These are phyloP conservation scores for Drosophila kokeensis DNA, from an alignment of 2,888 invertebrate species.

Conservation along the genomic window DNA sequence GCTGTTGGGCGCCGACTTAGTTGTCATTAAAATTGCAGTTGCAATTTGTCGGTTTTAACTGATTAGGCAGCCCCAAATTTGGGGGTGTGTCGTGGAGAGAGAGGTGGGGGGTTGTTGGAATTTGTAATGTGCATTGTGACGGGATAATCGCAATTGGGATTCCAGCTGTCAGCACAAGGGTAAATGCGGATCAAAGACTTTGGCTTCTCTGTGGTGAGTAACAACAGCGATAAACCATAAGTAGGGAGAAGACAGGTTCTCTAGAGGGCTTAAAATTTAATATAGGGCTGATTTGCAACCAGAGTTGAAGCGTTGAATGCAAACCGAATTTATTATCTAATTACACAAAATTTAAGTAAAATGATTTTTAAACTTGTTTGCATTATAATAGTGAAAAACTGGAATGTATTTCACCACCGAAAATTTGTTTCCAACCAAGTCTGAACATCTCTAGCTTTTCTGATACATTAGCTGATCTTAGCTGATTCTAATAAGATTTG, in stretches of 20 bases:
- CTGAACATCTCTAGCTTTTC: background rate
- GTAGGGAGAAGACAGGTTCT: background rate
- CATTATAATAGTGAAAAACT: background rate
- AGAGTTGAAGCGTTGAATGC: background rate
- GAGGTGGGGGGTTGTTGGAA: background rate
- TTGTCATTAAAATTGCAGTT: slow-evolving; percentile 68
- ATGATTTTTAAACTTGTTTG: background rate
- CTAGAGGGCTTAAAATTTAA: background rate
- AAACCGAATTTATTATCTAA: background rate
- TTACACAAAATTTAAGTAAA: background rate
- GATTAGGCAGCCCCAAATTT: slow-evolving; percentile 27
- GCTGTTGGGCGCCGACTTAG: slow-evolving; percentile 32
- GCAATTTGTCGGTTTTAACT: slow-evolving; percentile 62
- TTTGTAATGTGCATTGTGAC: slow-evolving; percentile 11
- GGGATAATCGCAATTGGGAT: slow-evolving; percentile 30
- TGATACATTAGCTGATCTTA: background rate
- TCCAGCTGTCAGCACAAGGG: slow-evolving; percentile 9
- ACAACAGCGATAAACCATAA: background rate
- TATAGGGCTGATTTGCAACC: background rate
- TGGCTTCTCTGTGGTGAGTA: background rate
- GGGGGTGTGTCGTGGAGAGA: background rate
- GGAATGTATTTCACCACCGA: background rate
- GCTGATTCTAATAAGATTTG: background rate
- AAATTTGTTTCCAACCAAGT: background rate
- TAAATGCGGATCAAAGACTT: slow-evolving; percentile 12